Base-by-base conservation (phyloP, 2,888 invertebrate species). In the Dryadula phaetusa region DNA sequence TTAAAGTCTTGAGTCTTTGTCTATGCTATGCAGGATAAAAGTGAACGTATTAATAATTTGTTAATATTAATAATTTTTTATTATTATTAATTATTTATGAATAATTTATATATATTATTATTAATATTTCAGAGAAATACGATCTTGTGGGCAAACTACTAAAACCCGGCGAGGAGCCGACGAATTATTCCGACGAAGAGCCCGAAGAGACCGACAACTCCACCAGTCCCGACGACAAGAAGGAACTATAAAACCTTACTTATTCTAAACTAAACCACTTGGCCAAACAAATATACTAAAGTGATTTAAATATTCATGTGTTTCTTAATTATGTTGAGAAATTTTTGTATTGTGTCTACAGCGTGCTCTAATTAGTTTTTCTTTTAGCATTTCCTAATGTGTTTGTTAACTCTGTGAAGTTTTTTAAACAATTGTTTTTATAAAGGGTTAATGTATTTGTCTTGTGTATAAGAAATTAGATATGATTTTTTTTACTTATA, bases 181-280 rank as follows among this genome's bases (percentile, higher is more conserved):
- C 95, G 69, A 97, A 96, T 83, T 99, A 99, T 87, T 97, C 98
- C 0, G 98, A 98, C 79, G 98, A 98, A 78, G 98, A 98, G 76
- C 94, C 78, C 85, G 96, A 87, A 54, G 92, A 92, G 49, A 86
- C 90, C 0, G 91, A 91, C 73, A 80, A 81, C 34, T 85, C 90
- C 3, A 80, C 82, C 52, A 81, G 81, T 32, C 81, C 85, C 8
- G 74, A 81, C 20, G 87, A 87, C 60, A 88, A 89, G 74, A 92
- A 91, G 67, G 81, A 82, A 54, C 83, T 84, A 75, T 90, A 87
- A 64, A 42, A 52, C 28, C 18, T 62, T 58, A 28, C 46, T 34
- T 47, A 3, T 6, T 34, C 4, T 37, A 34, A 58, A 58, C 22
- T 3, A 16, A 18, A 14, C 47, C 56, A 62, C 42, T 60, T 66